Conservation (phyloP, 2,888 invertebrate species). For the Heterodera filipjevi region DNA sequence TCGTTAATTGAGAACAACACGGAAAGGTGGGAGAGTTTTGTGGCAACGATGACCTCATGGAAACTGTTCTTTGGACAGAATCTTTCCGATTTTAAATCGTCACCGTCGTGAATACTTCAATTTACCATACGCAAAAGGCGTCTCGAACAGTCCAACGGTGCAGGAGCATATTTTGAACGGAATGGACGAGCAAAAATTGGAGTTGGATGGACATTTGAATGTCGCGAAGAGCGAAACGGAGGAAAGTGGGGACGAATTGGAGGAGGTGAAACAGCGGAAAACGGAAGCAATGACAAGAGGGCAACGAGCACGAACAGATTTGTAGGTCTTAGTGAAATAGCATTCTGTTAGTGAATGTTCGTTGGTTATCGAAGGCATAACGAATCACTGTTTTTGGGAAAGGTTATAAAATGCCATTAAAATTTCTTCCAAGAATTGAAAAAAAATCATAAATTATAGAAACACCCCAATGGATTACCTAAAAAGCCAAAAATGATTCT, state of each 20-base stretch:
- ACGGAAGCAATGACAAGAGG: neutral
- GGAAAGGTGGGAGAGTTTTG: neutral
- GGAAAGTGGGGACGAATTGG: constrained; percentile 7
- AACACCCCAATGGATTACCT: too few relatives aligned
- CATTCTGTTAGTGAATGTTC: too few relatives aligned
- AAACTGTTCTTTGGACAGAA: too few relatives aligned
- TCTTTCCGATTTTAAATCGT: constrained; percentile 20
- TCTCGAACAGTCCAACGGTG: constrained; percentile 15
- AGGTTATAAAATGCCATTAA: too few relatives aligned
- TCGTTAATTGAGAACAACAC: constrained; percentile 28
- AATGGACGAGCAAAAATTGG: neutral
- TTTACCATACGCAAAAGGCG: neutral
- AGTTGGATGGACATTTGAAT: neutral
- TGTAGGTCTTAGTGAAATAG: neutral
- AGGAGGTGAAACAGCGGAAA: neutral
- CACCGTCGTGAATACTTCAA: constrained; percentile 28
- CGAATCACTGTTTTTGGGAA: too few relatives aligned
- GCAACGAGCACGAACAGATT: neutral
- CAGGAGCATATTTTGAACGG: neutral
- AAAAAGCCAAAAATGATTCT: too few relatives aligned
- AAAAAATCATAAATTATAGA: too few relatives aligned
- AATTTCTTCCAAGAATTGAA: too few relatives aligned
- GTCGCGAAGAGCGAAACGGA: neutral
- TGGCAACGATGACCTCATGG: neutral
- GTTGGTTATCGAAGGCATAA: too few relatives aligned